Percentiles rank a stretch among this genome's conserved stretches.
Evolutionary conservation across 2,113 vertebrate genomes (phyloP).

Genomic region (Carassius gibelio): DNA sequence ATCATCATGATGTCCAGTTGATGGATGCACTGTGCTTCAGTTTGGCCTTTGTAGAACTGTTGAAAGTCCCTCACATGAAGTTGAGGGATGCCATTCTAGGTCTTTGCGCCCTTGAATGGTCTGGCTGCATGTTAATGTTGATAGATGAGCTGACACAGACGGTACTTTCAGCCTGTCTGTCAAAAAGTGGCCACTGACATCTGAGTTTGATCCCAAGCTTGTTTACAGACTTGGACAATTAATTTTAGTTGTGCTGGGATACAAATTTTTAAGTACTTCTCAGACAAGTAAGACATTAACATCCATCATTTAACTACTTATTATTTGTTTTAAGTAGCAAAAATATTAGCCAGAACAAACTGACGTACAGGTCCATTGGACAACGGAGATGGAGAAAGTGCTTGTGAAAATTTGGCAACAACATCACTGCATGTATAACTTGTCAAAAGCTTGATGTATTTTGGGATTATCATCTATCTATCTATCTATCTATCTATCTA

Average conservation of each 20-base stretch:
- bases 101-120: constrained; percentile 49
- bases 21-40: constrained; percentile 49
- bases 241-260: neutral
- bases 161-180: constrained; percentile 22
- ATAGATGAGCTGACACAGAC: constrained; percentile 49
- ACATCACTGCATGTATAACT: neutral
- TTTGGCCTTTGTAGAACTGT: constrained; percentile 38
- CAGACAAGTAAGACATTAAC: neutral
- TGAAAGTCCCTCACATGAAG: constrained; percentile 31
- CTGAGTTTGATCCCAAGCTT: constrained; percentile 18
- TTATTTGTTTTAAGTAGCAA: neutral
- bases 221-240: constrained; percentile 20
- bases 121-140: constrained; percentile 51
- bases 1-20: constrained; percentile 42
- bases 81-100: constrained; percentile 21
- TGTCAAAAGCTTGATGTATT: too few relatives aligned
- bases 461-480: too few relatives aligned
- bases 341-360: too few relatives aligned
- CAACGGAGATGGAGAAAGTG: too few relatives aligned
- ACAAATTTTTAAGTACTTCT: constrained; percentile 1
- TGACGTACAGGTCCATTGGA: too few relatives aligned
- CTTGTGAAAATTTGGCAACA: too few relatives aligned
- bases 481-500: too few relatives aligned
- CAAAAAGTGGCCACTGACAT: constrained; percentile 28
- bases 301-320: constrained; percentile 20